Evolutionary conservation across 2,888 invertebrate genomes (phyloP).

Genomic region (Drosophila sordidula): DNA sequence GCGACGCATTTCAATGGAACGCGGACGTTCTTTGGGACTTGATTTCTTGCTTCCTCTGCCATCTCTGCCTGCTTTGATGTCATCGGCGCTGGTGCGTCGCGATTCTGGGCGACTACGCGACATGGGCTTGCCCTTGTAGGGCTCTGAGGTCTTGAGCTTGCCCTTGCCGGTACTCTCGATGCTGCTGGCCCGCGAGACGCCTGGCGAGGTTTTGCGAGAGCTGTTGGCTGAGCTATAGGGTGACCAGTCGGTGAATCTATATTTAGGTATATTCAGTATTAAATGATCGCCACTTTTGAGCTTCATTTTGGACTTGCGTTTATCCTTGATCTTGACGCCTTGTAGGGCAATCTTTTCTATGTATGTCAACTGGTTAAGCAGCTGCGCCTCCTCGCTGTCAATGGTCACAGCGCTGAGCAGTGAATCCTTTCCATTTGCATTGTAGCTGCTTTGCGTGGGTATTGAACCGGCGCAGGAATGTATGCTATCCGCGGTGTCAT

Average conservation of each 20-base stretch:
- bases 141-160: slow-evolving; percentile 80
- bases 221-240: slow-evolving; percentile 85
- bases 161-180: slow-evolving; percentile 84
- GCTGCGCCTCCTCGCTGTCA: slow-evolving; percentile 87
- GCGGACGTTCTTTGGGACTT: slow-evolving; percentile 88
- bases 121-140: slow-evolving; percentile 70
- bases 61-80: slow-evolving; percentile 73
- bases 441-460: slow-evolving; percentile 82
- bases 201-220: slow-evolving; percentile 85
- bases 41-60: slow-evolving; percentile 85
- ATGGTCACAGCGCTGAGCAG: slow-evolving; percentile 86
- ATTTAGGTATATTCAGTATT: slow-evolving; percentile 84
- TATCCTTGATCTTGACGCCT: slow-evolving; percentile 85
- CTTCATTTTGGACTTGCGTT: slow-evolving; percentile 84
- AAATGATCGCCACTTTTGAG: slow-evolving; percentile 84
- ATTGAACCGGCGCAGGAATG: slow-evolving; percentile 85
- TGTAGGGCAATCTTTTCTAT: slow-evolving; percentile 85
- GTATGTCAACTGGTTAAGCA: slow-evolving; percentile 86
- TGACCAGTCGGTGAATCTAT: slow-evolving; percentile 84
- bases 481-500: slow-evolving; percentile 86
- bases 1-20: slow-evolving; percentile 87
- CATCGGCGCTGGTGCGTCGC: slow-evolving; percentile 86
- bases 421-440: slow-evolving; percentile 82
- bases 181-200: slow-evolving; percentile 84
- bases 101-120: slow-evolving; percentile 83